These are phyloP conservation scores for Drosophila nigritarsus DNA, from an alignment of 2,888 invertebrate genomes.

Conservation along the genomic window DNA sequence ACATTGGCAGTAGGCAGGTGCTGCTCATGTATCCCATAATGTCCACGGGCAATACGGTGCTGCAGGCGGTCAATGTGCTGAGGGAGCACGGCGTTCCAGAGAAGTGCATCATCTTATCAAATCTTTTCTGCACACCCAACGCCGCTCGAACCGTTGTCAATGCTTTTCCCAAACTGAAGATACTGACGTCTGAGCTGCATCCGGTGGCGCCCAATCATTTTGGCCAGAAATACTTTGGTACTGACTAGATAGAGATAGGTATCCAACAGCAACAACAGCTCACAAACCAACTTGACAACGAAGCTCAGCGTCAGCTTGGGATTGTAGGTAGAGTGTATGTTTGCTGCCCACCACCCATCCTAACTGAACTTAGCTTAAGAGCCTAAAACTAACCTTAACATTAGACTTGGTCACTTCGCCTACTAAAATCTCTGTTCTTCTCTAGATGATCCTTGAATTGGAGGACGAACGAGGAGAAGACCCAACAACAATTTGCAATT, in stretches of 20 bases:
- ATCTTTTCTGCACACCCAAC: constrained; percentile 97
- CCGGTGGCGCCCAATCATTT: constrained; percentile 98
- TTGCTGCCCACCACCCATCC: constrained; percentile 5
- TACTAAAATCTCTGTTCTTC: constrained; percentile 44
- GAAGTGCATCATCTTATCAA: constrained; percentile 97
- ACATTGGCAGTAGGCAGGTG: constrained; percentile 94
- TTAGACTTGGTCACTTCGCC: background rate
- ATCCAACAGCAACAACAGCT: constrained; percentile 31
- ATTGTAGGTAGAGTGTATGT: constrained; percentile 69
- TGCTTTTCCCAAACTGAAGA: constrained; percentile 96
- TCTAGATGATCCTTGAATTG: constrained; percentile 60
- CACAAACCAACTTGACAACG: constrained; percentile 63
- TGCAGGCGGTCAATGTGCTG: constrained; percentile 95
- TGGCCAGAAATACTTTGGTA: constrained; percentile 99
- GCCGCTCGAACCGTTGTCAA: constrained; percentile 93
- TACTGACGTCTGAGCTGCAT: constrained; percentile 97
- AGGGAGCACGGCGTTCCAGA: constrained; percentile 97
- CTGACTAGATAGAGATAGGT: constrained; percentile 90
- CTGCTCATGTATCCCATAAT: constrained; percentile 99
- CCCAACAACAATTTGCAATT: constrained; percentile 30
- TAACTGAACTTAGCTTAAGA: constrained; percentile 3
- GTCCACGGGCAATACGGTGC: constrained; percentile 99
- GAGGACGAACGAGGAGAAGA: constrained; percentile 17
- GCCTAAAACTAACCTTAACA: constrained; percentile 15
- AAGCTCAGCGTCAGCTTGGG: constrained; percentile 74